These are phyloP conservation scores for Meteorus sp. DNA, from an alignment of 1,140 invertebrate genomes.

Conservation along the genomic window DNA sequence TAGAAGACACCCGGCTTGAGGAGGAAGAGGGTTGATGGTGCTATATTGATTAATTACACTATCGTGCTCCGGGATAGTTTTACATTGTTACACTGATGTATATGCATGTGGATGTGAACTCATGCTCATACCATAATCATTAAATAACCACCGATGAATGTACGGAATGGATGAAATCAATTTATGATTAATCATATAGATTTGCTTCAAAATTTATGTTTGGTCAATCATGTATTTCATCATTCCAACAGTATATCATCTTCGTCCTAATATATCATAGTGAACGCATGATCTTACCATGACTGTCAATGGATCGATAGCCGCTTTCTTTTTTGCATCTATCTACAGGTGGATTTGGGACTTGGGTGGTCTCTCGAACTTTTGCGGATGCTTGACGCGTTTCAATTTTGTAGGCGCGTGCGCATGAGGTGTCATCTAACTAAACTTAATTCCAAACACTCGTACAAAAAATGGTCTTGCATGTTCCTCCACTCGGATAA, in stretches of 20 bases:
- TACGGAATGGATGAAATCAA: too few species aligned
- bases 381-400: constrained; percentile 47
- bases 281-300: too few species aligned
- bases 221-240: too few species aligned
- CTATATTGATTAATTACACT: constrained; percentile 61
- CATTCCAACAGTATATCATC: too few species aligned
- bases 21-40: constrained; percentile 50
- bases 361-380: constrained; percentile 45
- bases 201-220: too few species aligned
- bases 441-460: constrained; percentile 33
- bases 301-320: constrained; percentile 36
- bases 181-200: too few species aligned
- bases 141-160: too few species aligned
- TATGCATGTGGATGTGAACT: too few species aligned
- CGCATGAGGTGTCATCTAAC: constrained; percentile 41
- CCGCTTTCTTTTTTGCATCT: constrained; percentile 12
- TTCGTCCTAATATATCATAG: too few species aligned
- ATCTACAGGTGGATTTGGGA: not conserved
- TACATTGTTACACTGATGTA: constrained; percentile 25
- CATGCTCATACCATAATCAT: too few species aligned
- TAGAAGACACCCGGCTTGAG: constrained; percentile 17
- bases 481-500: not conserved
- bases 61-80: constrained; percentile 58
- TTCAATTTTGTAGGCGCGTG: constrained; percentile 48
- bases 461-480: not conserved